phyloP scores from a whole-genome alignment of 2,113 vertebrate genomes.

The Heterocephalus glaber region DNA sequence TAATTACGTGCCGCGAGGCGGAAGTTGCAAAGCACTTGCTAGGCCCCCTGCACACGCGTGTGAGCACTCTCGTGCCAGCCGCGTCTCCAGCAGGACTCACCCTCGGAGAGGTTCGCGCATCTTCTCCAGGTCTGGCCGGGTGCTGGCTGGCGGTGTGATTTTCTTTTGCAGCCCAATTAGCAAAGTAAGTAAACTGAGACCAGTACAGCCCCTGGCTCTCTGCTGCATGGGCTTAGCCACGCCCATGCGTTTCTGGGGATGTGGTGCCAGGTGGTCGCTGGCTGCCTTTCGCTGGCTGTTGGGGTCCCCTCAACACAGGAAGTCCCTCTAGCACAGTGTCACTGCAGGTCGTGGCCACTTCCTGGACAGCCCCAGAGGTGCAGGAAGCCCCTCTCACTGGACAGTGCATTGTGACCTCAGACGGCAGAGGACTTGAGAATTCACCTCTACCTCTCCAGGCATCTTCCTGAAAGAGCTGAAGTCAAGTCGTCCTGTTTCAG shows the following conservation, averaged over 20 bases:
- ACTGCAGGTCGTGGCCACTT: not conserved
- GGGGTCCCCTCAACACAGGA: not conserved
- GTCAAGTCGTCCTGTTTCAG: too few relatives aligned
- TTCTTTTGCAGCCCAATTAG: constrained; percentile 79
- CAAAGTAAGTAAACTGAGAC: constrained; percentile 66
- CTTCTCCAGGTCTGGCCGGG: constrained; percentile 48
- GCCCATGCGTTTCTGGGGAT: not conserved
- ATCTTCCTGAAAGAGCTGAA: not conserved
- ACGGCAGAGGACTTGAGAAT: not conserved
- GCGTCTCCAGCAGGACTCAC: constrained; percentile 66
- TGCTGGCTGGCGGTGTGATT: constrained; percentile 51
- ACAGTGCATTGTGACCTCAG: not conserved
- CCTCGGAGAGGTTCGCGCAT: constrained; percentile 57
- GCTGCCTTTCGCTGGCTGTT: too few relatives aligned
- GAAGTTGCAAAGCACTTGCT: constrained; percentile 78
- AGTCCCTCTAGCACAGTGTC: not conserved
- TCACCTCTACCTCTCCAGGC: not conserved
- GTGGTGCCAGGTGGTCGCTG: not conserved
- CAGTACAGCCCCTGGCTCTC: not conserved
- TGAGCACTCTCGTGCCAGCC: constrained; percentile 71
- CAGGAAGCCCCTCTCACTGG: not conserved
- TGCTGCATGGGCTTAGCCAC: not conserved
- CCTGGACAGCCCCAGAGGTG: not conserved
- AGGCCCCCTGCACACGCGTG: constrained; percentile 71
- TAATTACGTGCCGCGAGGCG: constrained; percentile 80